Evolutionary conservation across 2,113 vertebrate genomes (phyloP).

Genomic region (Isurus oxyrinchus): DNA sequence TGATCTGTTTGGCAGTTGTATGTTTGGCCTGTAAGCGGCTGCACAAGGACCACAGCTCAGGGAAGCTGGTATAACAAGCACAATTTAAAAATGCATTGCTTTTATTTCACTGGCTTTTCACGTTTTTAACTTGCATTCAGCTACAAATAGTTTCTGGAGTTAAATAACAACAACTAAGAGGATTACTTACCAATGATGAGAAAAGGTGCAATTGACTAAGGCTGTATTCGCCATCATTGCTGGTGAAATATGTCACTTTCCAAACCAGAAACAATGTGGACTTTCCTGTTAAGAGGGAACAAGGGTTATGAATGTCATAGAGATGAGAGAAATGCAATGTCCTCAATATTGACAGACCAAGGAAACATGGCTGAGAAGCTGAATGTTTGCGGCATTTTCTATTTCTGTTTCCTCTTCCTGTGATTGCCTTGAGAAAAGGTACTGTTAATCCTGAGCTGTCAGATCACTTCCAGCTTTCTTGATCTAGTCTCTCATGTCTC

Average conservation of each 20-base stretch:
- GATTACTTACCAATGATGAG: not conserved
- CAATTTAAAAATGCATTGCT: not conserved
- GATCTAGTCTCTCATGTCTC: not conserved
- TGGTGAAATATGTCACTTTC: not conserved
- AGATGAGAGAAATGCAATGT: not conserved
- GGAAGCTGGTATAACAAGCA: not conserved
- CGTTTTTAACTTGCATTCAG: not conserved
- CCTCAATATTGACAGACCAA: not conserved
- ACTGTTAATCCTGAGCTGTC: not conserved
- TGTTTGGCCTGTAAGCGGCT: not conserved
- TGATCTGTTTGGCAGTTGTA: not conserved
- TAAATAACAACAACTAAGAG: not conserved
- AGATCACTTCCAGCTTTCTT: not conserved
- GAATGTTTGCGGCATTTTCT: not conserved
- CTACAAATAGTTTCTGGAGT: not conserved
- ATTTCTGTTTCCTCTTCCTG: not conserved
- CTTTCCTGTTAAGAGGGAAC: not conserved
- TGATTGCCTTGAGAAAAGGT: not conserved
- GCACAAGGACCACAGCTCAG: not conserved
- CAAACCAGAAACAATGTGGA: not conserved
- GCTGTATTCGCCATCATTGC: not conserved
- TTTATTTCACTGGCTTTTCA: not conserved
- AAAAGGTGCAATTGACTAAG: too few species aligned
- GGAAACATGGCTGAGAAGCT: not conserved
- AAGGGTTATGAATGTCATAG: too few species aligned